Base-by-base conservation (phyloP, 1,140 invertebrate species). In the Meteorus sp. region DNA sequence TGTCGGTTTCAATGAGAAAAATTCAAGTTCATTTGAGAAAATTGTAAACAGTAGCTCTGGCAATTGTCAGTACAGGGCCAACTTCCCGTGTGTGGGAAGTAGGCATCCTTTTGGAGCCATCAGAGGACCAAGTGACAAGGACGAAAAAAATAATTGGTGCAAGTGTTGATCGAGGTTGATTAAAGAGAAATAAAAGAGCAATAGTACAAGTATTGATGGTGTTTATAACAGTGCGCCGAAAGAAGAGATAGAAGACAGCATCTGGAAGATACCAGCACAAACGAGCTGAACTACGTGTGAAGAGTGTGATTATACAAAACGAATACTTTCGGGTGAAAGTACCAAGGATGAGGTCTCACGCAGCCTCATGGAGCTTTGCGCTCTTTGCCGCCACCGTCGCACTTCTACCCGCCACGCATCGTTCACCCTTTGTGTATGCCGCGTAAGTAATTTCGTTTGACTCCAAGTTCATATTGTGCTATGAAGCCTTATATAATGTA, bases 371-470 rank as follows among this genome's bases (percentile, higher is more conserved):
- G 76, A 78, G 75, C 69, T 72, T 79, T 61, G 72, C 74, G 59
- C 72, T 82, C 66, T 77, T 82, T 63, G 76, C 76, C 68, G 77
- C 77, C 60, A 75, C 75, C 67, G 68, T 78, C 64, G 72, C 75
- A 59, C 66, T 83, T 58, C 72, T 81, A 64, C 80, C 78, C 59
- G 75, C 73, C 61, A 77, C 74, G 37, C 75, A 81, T 69, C 69
- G 74, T 54, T 69, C 74, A 57, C 76, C 77, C 61, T 77, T 81
- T 67, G 80, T 74, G 64, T 73, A 79, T 44, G 81, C 81, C 64
- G 76, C 74, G 76, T 78, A 71, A 78, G 76, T 78, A 74, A 37
- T 3, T 33, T 11, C 13, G 8, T 29, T n/a, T n/a, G n/a, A n/a
- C n/a, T n/a, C n/a, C n/a, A n/a, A n/a, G n/a, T n/a, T n/a, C n/a